Percentiles rank a stretch among this genome's conserved stretches.
phyloP scores from a whole-genome alignment of 2,888 invertebrate species.

The Hymenopus coronatus region DNA sequence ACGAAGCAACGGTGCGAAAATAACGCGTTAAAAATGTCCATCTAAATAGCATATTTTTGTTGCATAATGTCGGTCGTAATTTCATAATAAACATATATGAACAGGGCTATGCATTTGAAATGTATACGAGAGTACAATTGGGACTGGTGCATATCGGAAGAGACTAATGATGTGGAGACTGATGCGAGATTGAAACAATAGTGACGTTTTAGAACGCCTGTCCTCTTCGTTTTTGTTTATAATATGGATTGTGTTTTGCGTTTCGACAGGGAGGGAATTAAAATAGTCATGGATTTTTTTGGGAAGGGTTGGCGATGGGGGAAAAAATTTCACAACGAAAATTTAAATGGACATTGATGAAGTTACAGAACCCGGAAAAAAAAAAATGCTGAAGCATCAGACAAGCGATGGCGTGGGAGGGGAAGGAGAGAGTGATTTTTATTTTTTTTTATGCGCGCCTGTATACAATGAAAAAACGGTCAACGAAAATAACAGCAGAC shows the following conservation, averaged over 20 bases:
- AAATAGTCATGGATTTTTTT: slow-evolving; percentile 9
- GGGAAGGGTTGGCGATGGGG: background rate
- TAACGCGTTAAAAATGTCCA: background rate
- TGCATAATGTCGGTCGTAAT: background rate
- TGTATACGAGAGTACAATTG: background rate
- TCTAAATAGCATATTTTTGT: background rate
- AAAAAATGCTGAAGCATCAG: background rate
- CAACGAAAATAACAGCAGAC: slow-evolving; percentile 18
- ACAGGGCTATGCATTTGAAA: background rate
- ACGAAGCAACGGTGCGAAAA: background rate
- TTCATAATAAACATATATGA: background rate
- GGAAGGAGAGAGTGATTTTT: background rate
- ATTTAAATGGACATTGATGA: slow-evolving; percentile 25
- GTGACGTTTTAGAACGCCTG: slow-evolving; percentile 19
- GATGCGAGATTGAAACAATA: slow-evolving; percentile 13
- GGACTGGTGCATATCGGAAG: background rate
- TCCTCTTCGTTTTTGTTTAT: slow-evolving; percentile 13
- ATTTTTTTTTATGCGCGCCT: background rate
- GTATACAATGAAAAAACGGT: slow-evolving; percentile 12
- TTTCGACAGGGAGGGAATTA: slow-evolving; percentile 9
- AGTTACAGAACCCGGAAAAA: slow-evolving; percentile 14
- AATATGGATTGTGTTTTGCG: slow-evolving; percentile 12
- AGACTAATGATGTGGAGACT: slow-evolving; percentile 12
- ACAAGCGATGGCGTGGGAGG: background rate
- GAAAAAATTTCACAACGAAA: slow-evolving; percentile 16